These are phyloP conservation scores for Ambastaia sidthimunki DNA, from an alignment of 2,797 vertebrate genomes.

Conservation along the genomic window DNA sequence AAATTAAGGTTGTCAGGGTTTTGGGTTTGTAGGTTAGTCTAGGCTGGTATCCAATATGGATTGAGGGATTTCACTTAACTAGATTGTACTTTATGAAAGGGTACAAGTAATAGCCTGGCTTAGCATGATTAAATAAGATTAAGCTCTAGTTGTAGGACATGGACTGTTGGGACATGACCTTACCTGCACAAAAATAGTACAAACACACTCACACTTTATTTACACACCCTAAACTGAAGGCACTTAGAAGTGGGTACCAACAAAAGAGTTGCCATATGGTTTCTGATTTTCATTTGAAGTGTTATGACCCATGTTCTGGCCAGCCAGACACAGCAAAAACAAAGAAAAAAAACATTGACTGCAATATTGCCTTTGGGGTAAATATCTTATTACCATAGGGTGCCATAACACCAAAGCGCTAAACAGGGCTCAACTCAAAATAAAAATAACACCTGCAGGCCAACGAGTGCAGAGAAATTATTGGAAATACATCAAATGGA, in stretches of 20 bases:
- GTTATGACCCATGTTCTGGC: not conserved
- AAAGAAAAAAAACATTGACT: not conserved
- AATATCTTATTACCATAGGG: not conserved
- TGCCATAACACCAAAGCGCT: not conserved
- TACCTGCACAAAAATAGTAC: not conserved
- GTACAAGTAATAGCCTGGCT: conserved; percentile 71
- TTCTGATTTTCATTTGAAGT: not conserved
- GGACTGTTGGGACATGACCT: conserved; percentile 11
- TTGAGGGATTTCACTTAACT: conserved; percentile 68
- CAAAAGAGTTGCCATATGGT: not conserved
- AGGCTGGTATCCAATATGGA: conserved; percentile 71
- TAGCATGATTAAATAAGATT: conserved; percentile 75
- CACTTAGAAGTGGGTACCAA: not conserved
- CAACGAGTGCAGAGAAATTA: not conserved
- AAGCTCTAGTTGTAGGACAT: conserved; percentile 51
- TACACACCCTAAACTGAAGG: not conserved
- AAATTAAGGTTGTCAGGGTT: conserved; percentile 41
- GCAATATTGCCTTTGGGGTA: not conserved
- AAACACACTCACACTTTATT: not conserved
- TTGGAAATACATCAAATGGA: not conserved
- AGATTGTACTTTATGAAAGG: conserved; percentile 68
- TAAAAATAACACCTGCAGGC: not conserved
- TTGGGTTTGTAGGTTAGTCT: conserved; percentile 71
- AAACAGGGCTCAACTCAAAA: not conserved
- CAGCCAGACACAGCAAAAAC: not conserved